A percentile compares a stretch with the other conserved stretches of the same genome.
phyloP scores from a whole-genome alignment of 1,140 invertebrate genomes.

The Lordiphosa stackelbergi region DNA sequence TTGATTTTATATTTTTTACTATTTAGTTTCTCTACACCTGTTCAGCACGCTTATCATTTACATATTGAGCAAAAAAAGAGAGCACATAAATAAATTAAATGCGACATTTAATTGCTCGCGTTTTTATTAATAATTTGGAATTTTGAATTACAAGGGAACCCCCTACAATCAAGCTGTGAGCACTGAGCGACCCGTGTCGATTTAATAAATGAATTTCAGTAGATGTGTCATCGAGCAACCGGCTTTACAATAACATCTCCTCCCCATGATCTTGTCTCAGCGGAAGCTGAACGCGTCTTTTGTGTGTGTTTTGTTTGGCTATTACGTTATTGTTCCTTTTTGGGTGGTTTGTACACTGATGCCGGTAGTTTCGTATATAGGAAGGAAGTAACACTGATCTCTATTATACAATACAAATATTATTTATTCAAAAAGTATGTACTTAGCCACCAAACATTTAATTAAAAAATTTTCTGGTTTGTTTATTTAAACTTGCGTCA shows the following conservation, averaged over 20 bases:
- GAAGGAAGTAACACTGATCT: too few relatives aligned
- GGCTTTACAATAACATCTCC: neutral
- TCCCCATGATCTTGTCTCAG: neutral
- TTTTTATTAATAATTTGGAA: constrained; percentile 1
- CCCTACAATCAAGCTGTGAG: neutral
- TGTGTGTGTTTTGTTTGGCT: constrained; percentile 1
- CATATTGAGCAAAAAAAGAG: neutral
- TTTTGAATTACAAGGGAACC: constrained; percentile 7
- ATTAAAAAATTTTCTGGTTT: constrained; percentile 2
- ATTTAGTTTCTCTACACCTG: constrained; percentile 5
- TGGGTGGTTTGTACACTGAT: neutral
- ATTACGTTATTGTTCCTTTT: neutral
- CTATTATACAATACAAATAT: neutral
- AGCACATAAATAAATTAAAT: constrained; percentile 10
- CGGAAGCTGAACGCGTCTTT: constrained; percentile 1
- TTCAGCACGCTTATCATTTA: constrained; percentile 4
- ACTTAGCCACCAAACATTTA: constrained; percentile 2
- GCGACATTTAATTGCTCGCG: neutral
- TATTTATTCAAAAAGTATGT: constrained; percentile 6
- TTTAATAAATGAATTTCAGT: neutral
- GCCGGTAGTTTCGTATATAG: neutral
- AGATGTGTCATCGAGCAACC: constrained; percentile 4
- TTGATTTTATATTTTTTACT: neutral
- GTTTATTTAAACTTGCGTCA: constrained; percentile 28
- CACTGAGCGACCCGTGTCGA: neutral